phyloP scores from a whole-genome alignment of 2,797 vertebrate genomes.

The Megaceryle alcyon region DNA sequence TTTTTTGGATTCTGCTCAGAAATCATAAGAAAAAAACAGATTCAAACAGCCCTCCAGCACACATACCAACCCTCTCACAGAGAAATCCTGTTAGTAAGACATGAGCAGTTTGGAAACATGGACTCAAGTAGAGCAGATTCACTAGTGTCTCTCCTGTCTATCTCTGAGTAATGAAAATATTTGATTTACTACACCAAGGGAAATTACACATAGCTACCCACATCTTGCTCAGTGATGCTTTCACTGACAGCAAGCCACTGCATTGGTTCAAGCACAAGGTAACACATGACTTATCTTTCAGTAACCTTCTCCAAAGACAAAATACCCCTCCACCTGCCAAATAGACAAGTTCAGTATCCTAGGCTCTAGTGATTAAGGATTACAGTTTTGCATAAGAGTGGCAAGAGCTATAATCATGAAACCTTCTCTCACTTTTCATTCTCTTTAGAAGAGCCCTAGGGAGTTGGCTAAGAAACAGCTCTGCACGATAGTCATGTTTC shows the following conservation, averaged over 20 bases:
- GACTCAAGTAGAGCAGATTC: not conserved
- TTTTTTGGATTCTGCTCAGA: not conserved
- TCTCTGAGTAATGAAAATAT: conserved; percentile 19
- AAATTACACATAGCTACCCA: conserved; percentile 10
- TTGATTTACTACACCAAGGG: conserved; percentile 9
- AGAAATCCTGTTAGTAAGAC: not conserved
- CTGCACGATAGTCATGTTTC: not conserved
- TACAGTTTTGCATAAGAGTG: not conserved
- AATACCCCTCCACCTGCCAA: not conserved
- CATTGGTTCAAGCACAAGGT: not conserved
- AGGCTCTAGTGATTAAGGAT: not conserved
- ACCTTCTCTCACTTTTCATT: not conserved
- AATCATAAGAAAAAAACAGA: not conserved
- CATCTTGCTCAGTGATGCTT: not conserved
- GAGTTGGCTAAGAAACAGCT: not conserved
- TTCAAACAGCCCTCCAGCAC: not conserved
- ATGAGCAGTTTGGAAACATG: not conserved
- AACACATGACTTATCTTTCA: not conserved
- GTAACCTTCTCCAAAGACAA: conserved; percentile 20
- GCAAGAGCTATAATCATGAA: not conserved
- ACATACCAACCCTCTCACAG: not conserved
- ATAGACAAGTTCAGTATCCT: not conserved
- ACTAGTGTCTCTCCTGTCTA: not conserved
- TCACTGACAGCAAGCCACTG: not conserved
- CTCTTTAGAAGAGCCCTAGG: not conserved